Evolutionary conservation across 2,797 vertebrate genomes (phyloP), one percentile per base, ranked within the genome.

Genomic region (Cirrhinus mrigala): DNA sequence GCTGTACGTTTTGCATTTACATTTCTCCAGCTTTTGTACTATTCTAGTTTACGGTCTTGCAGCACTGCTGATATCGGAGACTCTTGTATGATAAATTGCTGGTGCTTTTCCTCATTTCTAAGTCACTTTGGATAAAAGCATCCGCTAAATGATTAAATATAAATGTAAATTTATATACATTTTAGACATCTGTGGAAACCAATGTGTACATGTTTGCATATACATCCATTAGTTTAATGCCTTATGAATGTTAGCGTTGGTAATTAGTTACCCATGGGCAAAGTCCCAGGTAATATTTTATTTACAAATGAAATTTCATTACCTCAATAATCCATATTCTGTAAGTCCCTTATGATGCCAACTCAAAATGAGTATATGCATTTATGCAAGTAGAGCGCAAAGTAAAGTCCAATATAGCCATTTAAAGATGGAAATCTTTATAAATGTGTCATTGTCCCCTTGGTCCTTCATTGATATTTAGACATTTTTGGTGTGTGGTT

Each of bases 231-330:
- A 69, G 62, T 58, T 60, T 52, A 80, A 79, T 79, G 66, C 8
- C 44, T 62, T 74, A 80, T 80, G 52, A 50, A 54, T 86, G 71
- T 82, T 81, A 16, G 24, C 46, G 37, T 64, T 44, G 16, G 73
- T 58, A 83, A 83, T 83, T 83, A 83, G 81, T 52, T 76, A 76
- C 82, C 46, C 82, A 68, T 66, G 60, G 71, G 82, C 71, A 76
- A 76, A 76, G 58, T 76, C 10, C 15, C 18, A 15, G 29, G 58
- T 69, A 83, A 85, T 88, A 70, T 83, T 86, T 86, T 66, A 88
- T 88, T 71, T 80, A 83, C 15, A 82, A 76, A 71, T 48, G 2
- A 79, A 73, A 48, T 82, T 62, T 58, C 11, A 24, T 78, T 77
- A 77, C 71, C 79, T 18, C 44, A 79, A 33, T 87, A 79, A 83